Base-by-base conservation (phyloP, 2,797 vertebrate species). In the Vespertilio murinus region DNA sequence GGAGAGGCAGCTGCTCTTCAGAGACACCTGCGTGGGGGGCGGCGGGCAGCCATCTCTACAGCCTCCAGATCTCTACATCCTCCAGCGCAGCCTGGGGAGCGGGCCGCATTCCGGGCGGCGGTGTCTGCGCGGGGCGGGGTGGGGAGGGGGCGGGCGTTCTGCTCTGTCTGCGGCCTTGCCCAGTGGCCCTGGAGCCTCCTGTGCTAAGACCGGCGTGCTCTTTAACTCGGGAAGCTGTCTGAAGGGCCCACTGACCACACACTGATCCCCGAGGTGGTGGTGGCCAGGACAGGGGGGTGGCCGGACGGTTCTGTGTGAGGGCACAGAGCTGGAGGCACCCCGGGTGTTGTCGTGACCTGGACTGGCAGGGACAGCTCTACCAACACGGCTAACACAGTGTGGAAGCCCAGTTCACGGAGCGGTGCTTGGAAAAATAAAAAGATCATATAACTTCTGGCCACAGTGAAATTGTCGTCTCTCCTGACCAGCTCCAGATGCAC, bases 1-100 rank as follows among this genome's bases (percentile, higher is more conserved):
- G 61, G 64, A 45, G 96, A 94, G 81, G 23, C 1, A 3, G 90
- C 82, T 95, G 95, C 93, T 97, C 47, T 54, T 94, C 8, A 78
- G 79, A 97, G 91, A 78, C 12, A 52, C 38, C 79, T 42, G 22
- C 85, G 91, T 38, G 93, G 14, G 28, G 92, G 78, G 70, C 45
- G 95, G 3, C 77, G 77, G 94, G 59, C 83, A 93, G 56, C 81
- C 65, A 61, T 30, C 7, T 14, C 59, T 30, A 5, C 25, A 0
- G 52, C 74, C 94, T 94, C 28, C 95, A 40, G 75, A 61, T 30
- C 7, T 14, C 59, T 30, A 5, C 25, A 0, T 54, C 74, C 94
- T 94, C 28, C 95, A 40, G 75, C 30, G 33, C 40, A 88, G 87
- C 84, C 64, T 30, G 35, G 45, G 18, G 94, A 88, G 49, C 18